Base-by-base conservation (phyloP, 2,888 invertebrate species). In the Trileptium ribeirensis region DNA sequence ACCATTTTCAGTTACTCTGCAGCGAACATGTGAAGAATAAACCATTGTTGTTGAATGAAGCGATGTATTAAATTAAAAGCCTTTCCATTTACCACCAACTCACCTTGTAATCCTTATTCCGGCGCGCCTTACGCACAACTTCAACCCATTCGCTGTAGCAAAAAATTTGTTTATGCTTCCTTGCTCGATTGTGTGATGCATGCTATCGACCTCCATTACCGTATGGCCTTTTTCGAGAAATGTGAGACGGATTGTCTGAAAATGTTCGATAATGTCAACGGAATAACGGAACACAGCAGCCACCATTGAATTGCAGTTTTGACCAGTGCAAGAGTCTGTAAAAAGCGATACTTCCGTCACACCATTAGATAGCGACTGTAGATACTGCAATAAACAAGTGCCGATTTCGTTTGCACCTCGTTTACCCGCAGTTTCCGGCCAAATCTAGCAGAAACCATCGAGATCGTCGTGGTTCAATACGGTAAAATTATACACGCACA, bases 151-250 rank as follows among this genome's bases (percentile, higher is more conserved):
- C n/a, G n/a, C n/a, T n/a, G n/a, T n/a, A n/a, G n/a, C n/a, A n/a
- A n/a, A n/a, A n/a, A n/a, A n/a, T n/a, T n/a, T n/a, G n/a, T n/a
- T n/a, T n/a, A n/a, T n/a, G n/a, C n/a, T n/a, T n/a, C n/a, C n/a
- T n/a, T n/a, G n/a, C 70, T 70, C 70, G 31, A 70, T 70, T n/a
- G 70, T 36, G 3, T 51, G 31, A 37, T 79, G 79, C 79, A 79
- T 79, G 3, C 67, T 29, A 34, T 79, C 79, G 2, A 79, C 79
- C 33, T 79, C 79, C 79, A 79, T 79, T 3, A 67, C 29, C 31
- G 79, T 74, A 33, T 79, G 79, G 15, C 79, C 79, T 29, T 51
- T 24, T 29, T 79, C 79, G 67, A 79, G 70, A 34, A 79, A 79
- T n/a, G 51, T 79, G 3, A 19, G 8, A 3, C 24, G 29, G 70